phyloP scores from a whole-genome alignment of 1,140 invertebrate genomes.

The Melipona quadrifasciata region DNA sequence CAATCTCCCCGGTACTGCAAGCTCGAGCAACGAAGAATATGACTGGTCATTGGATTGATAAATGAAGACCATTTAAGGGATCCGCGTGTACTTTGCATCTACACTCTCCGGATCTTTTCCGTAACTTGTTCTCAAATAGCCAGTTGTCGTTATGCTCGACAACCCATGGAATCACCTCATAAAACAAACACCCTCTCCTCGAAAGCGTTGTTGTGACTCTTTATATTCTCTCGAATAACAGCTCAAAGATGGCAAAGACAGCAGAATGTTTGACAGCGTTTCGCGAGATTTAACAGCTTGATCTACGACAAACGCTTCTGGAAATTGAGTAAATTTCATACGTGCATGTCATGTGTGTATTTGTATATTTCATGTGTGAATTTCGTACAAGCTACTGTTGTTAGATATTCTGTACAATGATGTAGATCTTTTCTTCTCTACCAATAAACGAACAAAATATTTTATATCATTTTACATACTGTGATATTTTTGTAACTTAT shows the following conservation, averaged over 20 bases:
- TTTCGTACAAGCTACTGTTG: no score
- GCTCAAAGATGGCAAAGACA: no score
- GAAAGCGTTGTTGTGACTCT: not conserved
- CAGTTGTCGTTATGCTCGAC: not conserved
- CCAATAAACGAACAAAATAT: no score
- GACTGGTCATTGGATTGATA: not conserved
- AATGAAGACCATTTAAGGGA: not conserved
- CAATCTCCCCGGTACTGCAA: not conserved
- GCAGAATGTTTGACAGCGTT: not conserved
- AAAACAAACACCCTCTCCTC: not conserved
- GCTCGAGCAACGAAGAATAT: constrained; percentile 13
- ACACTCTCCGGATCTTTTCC: not conserved
- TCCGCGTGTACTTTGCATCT: not conserved
- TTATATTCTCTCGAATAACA: not conserved
- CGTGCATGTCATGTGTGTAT: no score
- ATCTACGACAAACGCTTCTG: no score
- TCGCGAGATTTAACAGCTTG: no score
- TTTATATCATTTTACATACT: no score
- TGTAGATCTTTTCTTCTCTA: no score
- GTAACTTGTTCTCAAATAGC: not conserved
- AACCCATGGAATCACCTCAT: not conserved
- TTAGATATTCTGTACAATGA: no score
- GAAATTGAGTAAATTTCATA: no score
- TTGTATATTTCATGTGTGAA: no score
- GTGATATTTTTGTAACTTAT: no score